Evolutionary conservation across 2,113 vertebrate species (phyloP), one percentile per base, ranked within the genome.

Genomic region (Calyptommatus sinebrachiatus): DNA sequence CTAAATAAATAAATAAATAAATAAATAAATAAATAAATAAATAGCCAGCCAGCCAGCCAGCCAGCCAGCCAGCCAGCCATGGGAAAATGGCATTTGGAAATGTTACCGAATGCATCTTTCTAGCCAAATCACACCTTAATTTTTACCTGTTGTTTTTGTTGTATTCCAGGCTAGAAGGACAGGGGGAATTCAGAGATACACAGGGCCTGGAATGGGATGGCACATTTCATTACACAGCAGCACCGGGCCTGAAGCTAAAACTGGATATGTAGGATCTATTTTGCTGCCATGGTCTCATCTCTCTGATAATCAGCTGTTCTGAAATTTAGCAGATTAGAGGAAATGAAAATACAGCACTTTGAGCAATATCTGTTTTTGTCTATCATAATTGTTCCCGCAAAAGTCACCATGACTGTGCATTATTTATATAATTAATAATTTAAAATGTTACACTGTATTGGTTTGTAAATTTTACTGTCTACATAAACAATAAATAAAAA

Each of bases 161-260:
- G 60, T 80, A 0, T 85, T 86, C 21, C 86, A 97, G 96, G 92
- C 84, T 96, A 45, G 94, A 95, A 83, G 94, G 95, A 62, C 91
- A 96, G 78, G 96, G 96, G 45, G 88, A 93, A 1, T 96, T 96
- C 80, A 95, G 91, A 66, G 91, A 96, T 68, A 80, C 85, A 79
- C 87, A 91, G 22, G 94, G 94, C 75, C 83, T 93, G 11, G 90
- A 94, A 21, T 96, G 97, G 97, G 94, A 76, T 0, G 96, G 96
- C 48, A 92, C 83, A 29, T 97, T 97, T 86, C 92, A 94, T n/a
- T 88, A 91, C 85, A 95, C 85, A 53, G 93, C 94, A 84, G 96
- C 95, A 22, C 89, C 92, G 9, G 95, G 94, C 31, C 93, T 97
- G 72, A 96, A 88, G 86, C 86, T 96, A 60, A 95, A 96, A 83